Base-by-base conservation (phyloP, 2,888 invertebrate species). In the Latrodectus hesperus region DNA sequence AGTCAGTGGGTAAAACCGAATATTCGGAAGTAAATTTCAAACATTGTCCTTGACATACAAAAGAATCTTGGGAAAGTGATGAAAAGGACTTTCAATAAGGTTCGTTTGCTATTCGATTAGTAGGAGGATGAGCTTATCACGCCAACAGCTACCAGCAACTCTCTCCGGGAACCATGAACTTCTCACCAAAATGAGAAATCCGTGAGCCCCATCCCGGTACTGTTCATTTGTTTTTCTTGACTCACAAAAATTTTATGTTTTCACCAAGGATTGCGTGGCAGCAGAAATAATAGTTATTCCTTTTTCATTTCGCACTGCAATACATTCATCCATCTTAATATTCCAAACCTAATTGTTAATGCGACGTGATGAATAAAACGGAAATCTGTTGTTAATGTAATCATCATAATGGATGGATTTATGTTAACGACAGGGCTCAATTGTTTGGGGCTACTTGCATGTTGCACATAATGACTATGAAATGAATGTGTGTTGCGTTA, bases 101-200 rank as follows among this genome's bases (percentile, higher is more conserved):
- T 38, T 16, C 10, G 60, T 60, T 60, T 60, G n/a, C 10, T 60
- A 16, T 16, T 60, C n/a, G 60, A 16, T 60, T 60, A 60, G 60
- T 16, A 16, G 60, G n/a, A 60, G 60, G 60, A 60, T 60, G 60
- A 10, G 60, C 60, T 60, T 60, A 60, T 60, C 60, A 60, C 60
- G 60, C n/a, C n/a, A 60, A 10, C 6, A 16, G 14, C 60, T 60
- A 60, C 38, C 38, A 38, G 4, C 38, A 38, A 60, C 16, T 16
- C 73, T 22, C 67, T 65, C 73, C 38, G 65, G 51, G 60, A 72
- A 72, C 80, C 80, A 72, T 80, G 80, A 80, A 80, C 81, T 38
- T 38, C 38, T 38, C 73, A 67, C 73, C 64, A 81, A 81, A 38
- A 81, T 74, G 72, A 72, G 12, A 53, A 74, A 67, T 67, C 53